A percentile compares a stretch with the other conserved stretches of the same genome.
phyloP scores from a whole-genome alignment of 2,888 invertebrate genomes.

The Lithosia quadra region DNA sequence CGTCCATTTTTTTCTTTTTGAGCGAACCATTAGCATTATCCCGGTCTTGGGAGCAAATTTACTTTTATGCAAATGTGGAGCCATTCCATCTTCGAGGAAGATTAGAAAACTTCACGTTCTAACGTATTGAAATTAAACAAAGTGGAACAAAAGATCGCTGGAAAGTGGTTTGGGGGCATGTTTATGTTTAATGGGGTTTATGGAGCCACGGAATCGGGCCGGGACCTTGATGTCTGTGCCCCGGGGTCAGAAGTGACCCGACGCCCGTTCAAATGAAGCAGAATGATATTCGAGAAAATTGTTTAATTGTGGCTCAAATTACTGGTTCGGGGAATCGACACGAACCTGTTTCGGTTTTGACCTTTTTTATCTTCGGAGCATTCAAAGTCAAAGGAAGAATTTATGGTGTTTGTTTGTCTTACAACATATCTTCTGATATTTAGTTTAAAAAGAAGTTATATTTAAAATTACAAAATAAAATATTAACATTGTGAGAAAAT shows the following conservation, averaged over 20 bases:
- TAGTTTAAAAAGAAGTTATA: background rate
- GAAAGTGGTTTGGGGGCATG: constrained; percentile 81
- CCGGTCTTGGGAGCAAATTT: constrained; percentile 59
- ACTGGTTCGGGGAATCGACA: constrained; percentile 71
- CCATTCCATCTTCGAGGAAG: constrained; percentile 55
- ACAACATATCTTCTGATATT: background rate
- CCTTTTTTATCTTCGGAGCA: constrained; percentile 60
- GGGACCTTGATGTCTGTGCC: constrained; percentile 79
- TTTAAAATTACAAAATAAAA: no score
- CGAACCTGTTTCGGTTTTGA: constrained; percentile 64
- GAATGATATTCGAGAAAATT: constrained; percentile 85
- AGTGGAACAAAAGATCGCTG: constrained; percentile 69
- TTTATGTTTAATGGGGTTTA: constrained; percentile 85
- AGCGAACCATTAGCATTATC: constrained; percentile 66
- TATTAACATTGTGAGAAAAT: no score
- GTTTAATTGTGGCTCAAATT: constrained; percentile 84
- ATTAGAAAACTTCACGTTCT: constrained; percentile 62
- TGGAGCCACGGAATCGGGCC: constrained; percentile 70
- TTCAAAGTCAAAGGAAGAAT: constrained; percentile 45
- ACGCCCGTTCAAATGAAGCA: constrained; percentile 68
- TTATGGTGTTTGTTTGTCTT: constrained; percentile 35
- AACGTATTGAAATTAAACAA: constrained; percentile 66
- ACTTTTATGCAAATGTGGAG: constrained; percentile 70
- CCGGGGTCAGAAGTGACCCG: constrained; percentile 78
- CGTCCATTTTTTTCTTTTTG: constrained; percentile 73